phyloP scores from a whole-genome alignment of 2,113 vertebrate genomes.

The Mionectes macconnelli region DNA sequence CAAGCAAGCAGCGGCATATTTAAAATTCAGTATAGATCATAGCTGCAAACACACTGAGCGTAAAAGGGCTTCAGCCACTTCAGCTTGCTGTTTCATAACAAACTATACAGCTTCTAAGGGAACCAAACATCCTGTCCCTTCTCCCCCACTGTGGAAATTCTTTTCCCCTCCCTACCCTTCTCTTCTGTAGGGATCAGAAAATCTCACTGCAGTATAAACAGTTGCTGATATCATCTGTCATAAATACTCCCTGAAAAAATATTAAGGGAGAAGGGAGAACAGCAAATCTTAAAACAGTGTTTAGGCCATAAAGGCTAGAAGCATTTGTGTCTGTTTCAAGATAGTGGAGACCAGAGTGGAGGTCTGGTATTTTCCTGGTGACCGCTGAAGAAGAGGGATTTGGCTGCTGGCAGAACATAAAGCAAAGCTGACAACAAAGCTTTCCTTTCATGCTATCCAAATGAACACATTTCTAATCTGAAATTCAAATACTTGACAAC shows the following conservation, averaged over 20 bases:
- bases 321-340: constrained; percentile 72
- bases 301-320: constrained; percentile 65
- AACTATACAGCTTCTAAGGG: background rate
- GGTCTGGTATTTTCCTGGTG: constrained; percentile 76
- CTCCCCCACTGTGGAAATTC: background rate
- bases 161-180: background rate
- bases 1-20: background rate
- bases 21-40: background rate
- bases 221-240: constrained; percentile 40
- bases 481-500: constrained; percentile 89
- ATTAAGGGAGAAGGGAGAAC: background rate
- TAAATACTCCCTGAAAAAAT: constrained; percentile 47
- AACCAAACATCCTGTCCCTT: background rate
- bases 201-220: background rate
- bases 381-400: constrained; percentile 73
- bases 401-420: constrained; percentile 81
- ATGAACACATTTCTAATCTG: constrained; percentile 89
- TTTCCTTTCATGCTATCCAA: constrained; percentile 83
- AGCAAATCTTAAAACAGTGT: constrained; percentile 43
- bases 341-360: constrained; percentile 53
- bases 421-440: constrained; percentile 84
- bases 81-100: background rate
- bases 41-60: background rate
- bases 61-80: constrained; percentile 34
- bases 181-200: background rate